Base-by-base conservation (phyloP, 1,140 invertebrate genomes). In the Camponotus pennsylvanicus region DNA sequence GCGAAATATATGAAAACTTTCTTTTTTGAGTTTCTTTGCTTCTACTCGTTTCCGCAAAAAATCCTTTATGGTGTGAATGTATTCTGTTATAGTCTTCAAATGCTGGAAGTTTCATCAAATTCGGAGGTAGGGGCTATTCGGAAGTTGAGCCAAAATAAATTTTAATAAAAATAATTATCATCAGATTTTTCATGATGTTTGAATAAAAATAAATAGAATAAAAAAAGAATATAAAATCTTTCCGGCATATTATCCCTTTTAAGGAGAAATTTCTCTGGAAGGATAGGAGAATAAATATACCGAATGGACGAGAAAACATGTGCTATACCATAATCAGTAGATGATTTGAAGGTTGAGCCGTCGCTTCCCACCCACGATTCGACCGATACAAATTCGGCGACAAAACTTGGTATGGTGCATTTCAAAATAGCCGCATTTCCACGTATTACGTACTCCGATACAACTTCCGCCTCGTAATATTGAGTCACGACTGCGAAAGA, bases 381-480 rank as follows among this genome's bases (percentile, higher is more conserved):
- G 8, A 99, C 98, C 91, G 97, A 96, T 45, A 99, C 97, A 94
- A 98, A 99, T 95, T 99, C 98, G 63, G 97, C 97, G 59, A 99
- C 98, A 95, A 98, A 99, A 79, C 97, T 97, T 21, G 98, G 98
- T 90, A 99, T 98, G 89, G 97, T 98, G 94, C 98, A 99, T 95
- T 98, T 98, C 59, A 99, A 94, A 69, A 99, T 97, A 32, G 98
- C 98, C 64, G 98, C 98, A 95, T 99, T 99, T 71, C 98, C 98
- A 79, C 97, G 96, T 92, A 99, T 99, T 40, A 98, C 98, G 95
- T 98, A 98, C 92, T 98, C 98, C 59, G 98, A 98, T n/a, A 98
- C 97, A 71, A 98, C 97, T 95, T 98, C 98, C 32, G 98, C 97
- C 94, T 98, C 97, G 95, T 98, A 99, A 94, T 97, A 97, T 94